Conservation (phyloP, 1,140 invertebrate genomes). For the Chymomyza costata region DNA sequence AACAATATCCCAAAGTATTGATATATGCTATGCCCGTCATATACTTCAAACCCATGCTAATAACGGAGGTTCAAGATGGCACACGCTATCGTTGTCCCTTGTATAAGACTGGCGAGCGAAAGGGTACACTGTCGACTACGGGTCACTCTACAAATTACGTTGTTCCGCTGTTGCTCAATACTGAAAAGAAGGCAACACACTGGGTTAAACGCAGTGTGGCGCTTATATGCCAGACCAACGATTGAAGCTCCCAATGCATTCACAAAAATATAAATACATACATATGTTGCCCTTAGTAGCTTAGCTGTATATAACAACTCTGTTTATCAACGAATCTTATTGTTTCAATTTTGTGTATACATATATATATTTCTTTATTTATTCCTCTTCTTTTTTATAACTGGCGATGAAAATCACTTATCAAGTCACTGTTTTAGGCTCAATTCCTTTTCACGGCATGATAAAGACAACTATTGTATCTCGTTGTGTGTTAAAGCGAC, state of each 20-base stretch:
- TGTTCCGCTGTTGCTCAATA: constrained; percentile 85
- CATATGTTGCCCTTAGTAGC: too few species aligned
- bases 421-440: too few species aligned
- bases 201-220: constrained; percentile 94
- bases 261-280: background rate
- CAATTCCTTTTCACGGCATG: too few species aligned
- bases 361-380: too few species aligned
- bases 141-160: constrained; percentile 96
- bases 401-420: too few species aligned
- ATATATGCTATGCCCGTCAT: constrained; percentile 87
- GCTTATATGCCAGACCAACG: constrained; percentile 85
- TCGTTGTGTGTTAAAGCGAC: too few species aligned
- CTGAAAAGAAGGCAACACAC: constrained; percentile 81
- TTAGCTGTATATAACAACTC: too few species aligned
- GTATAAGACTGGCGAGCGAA: constrained; percentile 91
- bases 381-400: too few species aligned
- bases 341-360: too few species aligned
- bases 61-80: constrained; percentile 77
- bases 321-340: too few species aligned
- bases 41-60: constrained; percentile 78
- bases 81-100: constrained; percentile 86
- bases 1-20: constrained; percentile 89
- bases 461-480: too few species aligned
- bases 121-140: constrained; percentile 89
- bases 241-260: constrained; percentile 20